Evolutionary conservation across 2,888 invertebrate species (phyloP).

Genomic region (Suillia variegata): DNA sequence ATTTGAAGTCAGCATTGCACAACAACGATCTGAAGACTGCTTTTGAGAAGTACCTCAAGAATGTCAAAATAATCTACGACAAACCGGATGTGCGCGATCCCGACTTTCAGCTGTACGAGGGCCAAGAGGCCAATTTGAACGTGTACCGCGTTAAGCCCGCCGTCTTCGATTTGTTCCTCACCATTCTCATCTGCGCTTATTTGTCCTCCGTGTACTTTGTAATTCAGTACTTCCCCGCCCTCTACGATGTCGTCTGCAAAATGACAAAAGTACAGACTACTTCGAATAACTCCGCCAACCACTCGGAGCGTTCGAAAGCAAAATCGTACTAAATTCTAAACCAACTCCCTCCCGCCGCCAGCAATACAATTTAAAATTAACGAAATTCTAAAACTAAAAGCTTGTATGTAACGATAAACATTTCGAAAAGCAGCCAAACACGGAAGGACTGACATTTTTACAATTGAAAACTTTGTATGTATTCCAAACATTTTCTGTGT

Average conservation of each 20-base stretch:
- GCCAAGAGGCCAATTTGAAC: slow-evolving; percentile 77
- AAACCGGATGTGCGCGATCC: slow-evolving; percentile 86
- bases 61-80: slow-evolving; percentile 73
- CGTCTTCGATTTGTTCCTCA: slow-evolving; percentile 94
- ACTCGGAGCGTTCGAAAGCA: slow-evolving; percentile 2
- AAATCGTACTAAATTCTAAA: no score
- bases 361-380: neutral
- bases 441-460: neutral
- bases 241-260: slow-evolving; percentile 70
- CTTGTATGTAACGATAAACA: neutral
- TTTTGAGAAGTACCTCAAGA: slow-evolving; percentile 77
- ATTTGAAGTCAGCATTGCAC: slow-evolving; percentile 71
- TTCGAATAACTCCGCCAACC: neutral
- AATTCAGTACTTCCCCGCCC: slow-evolving; percentile 72
- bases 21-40: slow-evolving; percentile 74
- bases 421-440: slow-evolving; percentile 1
- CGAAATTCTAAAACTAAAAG: neutral
- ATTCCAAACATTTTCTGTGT: no score
- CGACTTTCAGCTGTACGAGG: slow-evolving; percentile 89
- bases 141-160: slow-evolving; percentile 98
- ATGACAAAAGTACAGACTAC: slow-evolving; percentile 44
- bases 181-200: slow-evolving; percentile 82
- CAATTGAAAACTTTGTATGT: no score
- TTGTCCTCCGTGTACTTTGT: slow-evolving; percentile 82
- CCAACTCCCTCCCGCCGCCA: neutral